Base-by-base conservation (phyloP, 2,888 invertebrate species). In the Unio delphinus region DNA sequence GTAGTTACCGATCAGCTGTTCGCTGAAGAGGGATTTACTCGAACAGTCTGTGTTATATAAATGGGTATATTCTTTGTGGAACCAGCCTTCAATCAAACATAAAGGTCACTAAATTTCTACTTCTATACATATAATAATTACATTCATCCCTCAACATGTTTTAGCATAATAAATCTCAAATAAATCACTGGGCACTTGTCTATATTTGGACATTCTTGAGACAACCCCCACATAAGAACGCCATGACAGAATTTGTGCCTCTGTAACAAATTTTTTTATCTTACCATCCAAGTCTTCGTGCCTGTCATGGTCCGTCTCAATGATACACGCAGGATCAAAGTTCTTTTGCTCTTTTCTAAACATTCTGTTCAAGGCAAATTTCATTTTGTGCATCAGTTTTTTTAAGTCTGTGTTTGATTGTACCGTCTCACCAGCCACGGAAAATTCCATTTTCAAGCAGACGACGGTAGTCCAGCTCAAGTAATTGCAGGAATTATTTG, bases 301-400 rank as follows among this genome's bases (percentile, higher is more conserved):
- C 66, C 65, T 69, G 30, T 78, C 78, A 65, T 74, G 77, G 61
- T 78, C 80, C 54, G 76, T 74, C 61, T 80, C 80, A 17, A 80
- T 79, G 23, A 80, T 76, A 56, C 66, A 57, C 23, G 70, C 30
- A 63, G 66, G 63, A 17, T 34, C 65, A 54, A 55, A n/a, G 28
- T 66, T 68, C 54, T 68, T 69, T 7, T 67, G 61, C 28, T 75
- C 74, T 61, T 69, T 75, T n/a, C 58, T 65, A 30, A 74, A 55
- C 23, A 74, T 64, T 65, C 59, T 70, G 11, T 69, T 68, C 64
- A 78, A 70, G 55, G 74, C 70, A 64, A 68, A 55, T 69, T 74
- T 78, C 17, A 78, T 65, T 55, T 78, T 78, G 45, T 71, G 72
- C 55, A 78, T 72, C 74, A 78, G 70, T 72, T 70, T 75, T 3